Evolutionary conservation across 2,113 vertebrate genomes (phyloP).

Genomic region (Phylloscopus trochilus): DNA sequence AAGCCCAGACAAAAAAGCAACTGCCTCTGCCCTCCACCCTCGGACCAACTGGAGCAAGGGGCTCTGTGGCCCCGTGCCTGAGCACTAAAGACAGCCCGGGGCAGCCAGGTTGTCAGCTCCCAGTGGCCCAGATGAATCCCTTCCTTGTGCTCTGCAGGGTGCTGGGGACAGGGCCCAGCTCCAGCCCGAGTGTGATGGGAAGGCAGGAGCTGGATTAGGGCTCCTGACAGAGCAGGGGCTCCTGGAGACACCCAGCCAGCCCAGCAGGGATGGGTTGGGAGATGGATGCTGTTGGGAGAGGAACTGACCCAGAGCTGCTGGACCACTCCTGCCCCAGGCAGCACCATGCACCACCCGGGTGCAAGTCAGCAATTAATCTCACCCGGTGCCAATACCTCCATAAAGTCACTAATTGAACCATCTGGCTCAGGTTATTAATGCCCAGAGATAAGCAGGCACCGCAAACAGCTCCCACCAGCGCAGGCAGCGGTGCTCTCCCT

Average conservation of each 20-base stretch:
- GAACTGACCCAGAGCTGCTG: not conserved
- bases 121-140: not conserved
- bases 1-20: slow-evolving; percentile 29
- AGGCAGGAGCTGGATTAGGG: not conserved
- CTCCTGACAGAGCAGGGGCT: not conserved
- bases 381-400: not conserved
- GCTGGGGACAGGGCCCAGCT: not conserved
- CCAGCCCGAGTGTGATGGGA: not conserved
- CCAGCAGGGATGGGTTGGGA: not conserved
- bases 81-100: not conserved
- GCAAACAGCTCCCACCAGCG: not conserved
- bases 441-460: not conserved
- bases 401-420: not conserved
- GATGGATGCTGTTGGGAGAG: fast-evolving
- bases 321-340: not conserved
- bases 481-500: not conserved
- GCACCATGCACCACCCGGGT: not conserved
- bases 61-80: not conserved
- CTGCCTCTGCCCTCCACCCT: not conserved
- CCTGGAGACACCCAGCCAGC: not conserved
- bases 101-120: not conserved
- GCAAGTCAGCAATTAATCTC: not conserved
- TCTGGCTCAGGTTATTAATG: not conserved
- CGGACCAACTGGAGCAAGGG: not conserved
- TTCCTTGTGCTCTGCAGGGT: not conserved